phyloP scores from a whole-genome alignment of 2,888 invertebrate genomes.

The Muscina levida region DNA sequence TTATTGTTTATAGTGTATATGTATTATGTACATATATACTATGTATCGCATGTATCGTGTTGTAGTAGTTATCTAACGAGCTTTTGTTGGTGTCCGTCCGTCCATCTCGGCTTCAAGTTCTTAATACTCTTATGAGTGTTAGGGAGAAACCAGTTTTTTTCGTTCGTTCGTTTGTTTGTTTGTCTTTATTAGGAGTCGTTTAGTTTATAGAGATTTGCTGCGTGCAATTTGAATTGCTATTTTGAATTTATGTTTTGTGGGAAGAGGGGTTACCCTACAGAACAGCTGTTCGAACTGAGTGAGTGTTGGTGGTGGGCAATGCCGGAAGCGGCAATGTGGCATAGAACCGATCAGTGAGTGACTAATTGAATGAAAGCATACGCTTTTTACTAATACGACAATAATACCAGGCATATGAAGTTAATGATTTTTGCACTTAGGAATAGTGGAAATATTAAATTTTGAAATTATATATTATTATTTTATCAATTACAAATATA shows the following conservation, averaged over 20 bases:
- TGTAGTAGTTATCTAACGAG: background rate
- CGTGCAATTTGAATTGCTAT: background rate
- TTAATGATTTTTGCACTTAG: too few species aligned
- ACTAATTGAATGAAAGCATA: too few species aligned
- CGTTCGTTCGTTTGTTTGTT: background rate
- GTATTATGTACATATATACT: background rate
- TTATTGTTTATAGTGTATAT: too few species aligned
- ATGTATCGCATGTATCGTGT: background rate
- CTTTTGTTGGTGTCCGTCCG: background rate
- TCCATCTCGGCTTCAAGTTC: conserved; percentile 1
- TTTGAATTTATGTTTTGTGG: background rate
- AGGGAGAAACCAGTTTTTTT: conserved; percentile 23
- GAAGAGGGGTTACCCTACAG: background rate
- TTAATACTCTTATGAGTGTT: conserved; percentile 16
- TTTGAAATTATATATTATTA: too few species aligned
- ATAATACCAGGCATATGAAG: too few species aligned
- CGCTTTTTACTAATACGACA: too few species aligned
- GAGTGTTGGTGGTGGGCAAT: background rate
- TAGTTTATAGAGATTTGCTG: background rate
- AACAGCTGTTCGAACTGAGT: background rate
- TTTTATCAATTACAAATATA: too few species aligned
- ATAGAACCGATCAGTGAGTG: too few species aligned
- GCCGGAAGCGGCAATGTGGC: too few species aligned
- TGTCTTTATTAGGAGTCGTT: background rate
- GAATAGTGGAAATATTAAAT: too few species aligned